phyloP scores from a whole-genome alignment of 2,888 invertebrate genomes.

The Amaurobius ferox region DNA sequence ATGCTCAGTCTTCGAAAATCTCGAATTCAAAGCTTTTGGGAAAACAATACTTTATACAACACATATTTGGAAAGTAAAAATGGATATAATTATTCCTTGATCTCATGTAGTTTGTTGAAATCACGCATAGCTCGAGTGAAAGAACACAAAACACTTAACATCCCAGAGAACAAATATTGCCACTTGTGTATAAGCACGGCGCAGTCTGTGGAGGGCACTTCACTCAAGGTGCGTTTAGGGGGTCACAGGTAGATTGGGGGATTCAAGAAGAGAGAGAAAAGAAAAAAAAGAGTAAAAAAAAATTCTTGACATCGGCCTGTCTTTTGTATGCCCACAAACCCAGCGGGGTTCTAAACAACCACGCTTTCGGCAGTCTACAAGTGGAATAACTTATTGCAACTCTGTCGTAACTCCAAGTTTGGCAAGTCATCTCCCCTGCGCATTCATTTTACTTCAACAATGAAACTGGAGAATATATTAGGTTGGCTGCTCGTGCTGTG shows the following conservation, averaged over 20 bases:
- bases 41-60: too few species aligned
- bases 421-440: slow-evolving; percentile 22
- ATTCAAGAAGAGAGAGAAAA: slow-evolving; percentile 19
- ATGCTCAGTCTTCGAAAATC: too few species aligned
- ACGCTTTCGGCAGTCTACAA: slow-evolving; percentile 28
- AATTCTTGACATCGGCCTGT: slow-evolving; percentile 40
- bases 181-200: slow-evolving; percentile 10
- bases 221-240: slow-evolving; percentile 3
- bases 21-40: too few species aligned
- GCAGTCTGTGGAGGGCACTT: background rate
- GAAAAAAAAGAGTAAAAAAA: background rate
- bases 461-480: too few species aligned
- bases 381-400: slow-evolving; percentile 50
- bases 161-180: slow-evolving; percentile 41
- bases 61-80: too few species aligned
- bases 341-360: slow-evolving; percentile 54
- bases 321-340: slow-evolving; percentile 58
- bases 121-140: background rate
- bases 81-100: too few species aligned
- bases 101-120: background rate
- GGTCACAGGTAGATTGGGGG: background rate
- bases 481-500: too few species aligned
- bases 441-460: too few species aligned
- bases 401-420: slow-evolving; percentile 37
- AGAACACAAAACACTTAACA: slow-evolving; percentile 19